phyloP scores from a whole-genome alignment of 2,113 vertebrate species.

The Noctilio leporinus region DNA sequence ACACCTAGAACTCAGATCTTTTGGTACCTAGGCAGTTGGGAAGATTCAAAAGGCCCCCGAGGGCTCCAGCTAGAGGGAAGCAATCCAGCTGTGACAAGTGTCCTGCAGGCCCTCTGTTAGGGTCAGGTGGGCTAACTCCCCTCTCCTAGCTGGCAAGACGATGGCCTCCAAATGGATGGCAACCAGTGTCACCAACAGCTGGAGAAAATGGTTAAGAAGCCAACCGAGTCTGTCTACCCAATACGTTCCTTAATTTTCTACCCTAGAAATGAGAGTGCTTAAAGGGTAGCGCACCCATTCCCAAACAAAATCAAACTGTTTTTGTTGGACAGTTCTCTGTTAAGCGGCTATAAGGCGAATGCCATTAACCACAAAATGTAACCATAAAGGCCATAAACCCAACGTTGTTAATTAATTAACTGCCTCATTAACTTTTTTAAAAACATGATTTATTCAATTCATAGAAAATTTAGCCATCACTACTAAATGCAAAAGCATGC shows the following conservation, averaged over 20 bases:
- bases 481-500: conserved; percentile 67
- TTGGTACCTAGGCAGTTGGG: background rate
- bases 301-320: conserved; percentile 70
- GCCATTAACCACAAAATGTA: conserved; percentile 82
- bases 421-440: conserved; percentile 84
- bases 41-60: background rate
- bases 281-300: conserved; percentile 56
- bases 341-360: conserved; percentile 77
- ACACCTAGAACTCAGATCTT: background rate
- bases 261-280: conserved; percentile 26
- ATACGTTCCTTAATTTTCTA: conserved; percentile 26
- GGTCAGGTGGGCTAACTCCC: background rate
- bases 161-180: background rate
- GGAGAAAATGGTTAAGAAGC: background rate
- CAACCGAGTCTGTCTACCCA: background rate
- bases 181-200: background rate
- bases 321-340: conserved; percentile 70
- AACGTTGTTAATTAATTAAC: conserved; percentile 87
- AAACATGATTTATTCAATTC: conserved; percentile 84
- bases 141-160: background rate
- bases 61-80: background rate
- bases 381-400: conserved; percentile 83
- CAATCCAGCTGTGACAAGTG: background rate
- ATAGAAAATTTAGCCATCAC: conserved; percentile 77
- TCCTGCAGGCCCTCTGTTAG: background rate